Base-by-base conservation (phyloP, 2,113 vertebrate species). In the Taurulus bubalis region DNA sequence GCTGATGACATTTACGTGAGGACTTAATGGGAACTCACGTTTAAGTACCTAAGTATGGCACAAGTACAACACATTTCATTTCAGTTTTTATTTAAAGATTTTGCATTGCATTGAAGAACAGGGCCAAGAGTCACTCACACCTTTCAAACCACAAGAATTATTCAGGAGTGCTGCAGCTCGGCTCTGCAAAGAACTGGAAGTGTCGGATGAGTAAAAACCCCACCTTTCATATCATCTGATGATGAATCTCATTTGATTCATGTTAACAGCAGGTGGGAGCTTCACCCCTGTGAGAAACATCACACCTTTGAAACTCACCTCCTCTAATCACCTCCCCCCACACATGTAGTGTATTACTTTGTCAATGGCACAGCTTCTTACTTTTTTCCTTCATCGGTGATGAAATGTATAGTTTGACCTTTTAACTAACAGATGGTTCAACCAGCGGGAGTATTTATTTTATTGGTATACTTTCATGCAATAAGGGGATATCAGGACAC, bases 401-500 rank as follows among this genome's bases (percentile, higher is more conserved):
- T 65, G 24, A 78, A 64, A 80, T 65, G 12, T 65, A 15, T 79
- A 67, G 26, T 77, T 56, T 75, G 66, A 63, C 58, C 49, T 85
- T 79, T 75, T 28, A 82, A 75, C 51, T 56, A 75, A 55, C 83
- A 89, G 83, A 79, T 85, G 81, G 74, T 79, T 66, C 26, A 73
- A 69, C 16, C 77, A 84, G 59, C 74, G 67, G 76, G 68, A 38
- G 55, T 28, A 28, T 69, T 70, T 30, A 60, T 34, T 76, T 8
- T 3, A 32, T n/a, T n/a, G 12, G 8, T 14, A 6, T 28, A 16
- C 53, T 65, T 40, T 20, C 1, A 15, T 32, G 42, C 58, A 34
- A 34, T 53, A 28, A 51, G 63, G 53, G 51, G 20, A 71, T 70
- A 42, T 68, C 16, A 65, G 60, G 62, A 77, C 55, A 22, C 8